These are phyloP conservation scores for Gymnosoma rotundatum DNA, from an alignment of 2,888 invertebrate genomes.

Conservation along the genomic window DNA sequence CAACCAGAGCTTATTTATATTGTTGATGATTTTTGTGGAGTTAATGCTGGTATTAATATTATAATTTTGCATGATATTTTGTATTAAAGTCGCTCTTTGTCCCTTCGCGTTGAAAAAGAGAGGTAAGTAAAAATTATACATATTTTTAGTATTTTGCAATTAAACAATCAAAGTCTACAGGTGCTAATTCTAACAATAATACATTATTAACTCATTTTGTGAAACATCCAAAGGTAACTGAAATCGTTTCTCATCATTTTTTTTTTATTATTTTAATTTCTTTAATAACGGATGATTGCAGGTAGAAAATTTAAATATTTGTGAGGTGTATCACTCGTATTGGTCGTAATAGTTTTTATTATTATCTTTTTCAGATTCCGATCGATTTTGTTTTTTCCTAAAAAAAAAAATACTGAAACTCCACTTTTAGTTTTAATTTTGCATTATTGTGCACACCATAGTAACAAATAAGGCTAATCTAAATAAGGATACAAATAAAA, in stretches of 20 bases:
- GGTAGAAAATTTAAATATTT: neutral
- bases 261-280: neutral
- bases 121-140: slow-evolving; percentile 54
- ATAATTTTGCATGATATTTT: slow-evolving; percentile 54
- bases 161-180: neutral
- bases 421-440: no score
- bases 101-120: neutral
- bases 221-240: slow-evolving; percentile 48
- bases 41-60: slow-evolving; percentile 64
- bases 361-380: no score
- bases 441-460: no score
- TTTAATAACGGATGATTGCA: slow-evolving; percentile 9
- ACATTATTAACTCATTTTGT: neutral
- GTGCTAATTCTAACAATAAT: slow-evolving; percentile 12
- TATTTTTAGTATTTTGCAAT: slow-evolving; percentile 7
- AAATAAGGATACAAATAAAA: no score
- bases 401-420: no score
- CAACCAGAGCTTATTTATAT: slow-evolving; percentile 62
- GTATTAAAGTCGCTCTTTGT: slow-evolving; percentile 37
- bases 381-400: no score
- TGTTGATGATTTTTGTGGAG: slow-evolving; percentile 82
- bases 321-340: no score
- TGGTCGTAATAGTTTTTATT: no score
- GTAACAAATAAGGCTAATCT: no score
- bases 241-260: neutral